Base-by-base conservation (phyloP, 1,140 invertebrate genomes). In the Zeugodacus cucurbitae region DNA sequence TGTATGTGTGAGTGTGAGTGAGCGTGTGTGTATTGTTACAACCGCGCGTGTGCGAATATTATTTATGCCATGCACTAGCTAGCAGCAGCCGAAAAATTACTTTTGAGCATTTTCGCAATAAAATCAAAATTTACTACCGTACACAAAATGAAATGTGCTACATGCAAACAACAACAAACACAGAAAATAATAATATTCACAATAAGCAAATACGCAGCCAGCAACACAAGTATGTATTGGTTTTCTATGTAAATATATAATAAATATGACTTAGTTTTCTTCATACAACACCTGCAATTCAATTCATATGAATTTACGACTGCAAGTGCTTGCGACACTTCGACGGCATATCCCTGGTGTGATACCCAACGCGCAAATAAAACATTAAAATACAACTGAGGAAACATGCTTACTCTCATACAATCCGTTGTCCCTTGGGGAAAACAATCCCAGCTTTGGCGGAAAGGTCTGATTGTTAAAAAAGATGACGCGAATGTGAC, bases 121-220 rank as follows among this genome's bases (percentile, higher is more conserved):
- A 82, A 82, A 82, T 82, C 74, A 54, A 82, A 82, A 82, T 82
- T 82, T 82, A 82, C 41, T 82, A 44, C 41, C 41, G 34, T 82
- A 48, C 37, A 82, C 74, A 82, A 26, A 67, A 82, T 82, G 37
- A 44, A 82, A 82, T 48, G 37, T 26, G 74, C 41, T 7, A 48
- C 20, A 82, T n/a, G 22, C 3, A 29, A 82, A 48, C 20, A 82
- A 26, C 37, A 48, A 82, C 74, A 82, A 82, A 10, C 6, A 54
- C 48, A 5, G 22, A 22, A 62, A 62, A 62, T 62, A 70, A 29
- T 54, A 48, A 82, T 48, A 26, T 82, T 82, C 67, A n/a, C 44
- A 82, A 82, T 82, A 48, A 82, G 17, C 26, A 82, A 82, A 82
- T 48, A 54, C 26, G 48, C 7, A 37, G 74, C 10, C 11, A 11